Base-by-base conservation (phyloP, 2,113 vertebrate species). In the Ranitomeya variabilis region DNA sequence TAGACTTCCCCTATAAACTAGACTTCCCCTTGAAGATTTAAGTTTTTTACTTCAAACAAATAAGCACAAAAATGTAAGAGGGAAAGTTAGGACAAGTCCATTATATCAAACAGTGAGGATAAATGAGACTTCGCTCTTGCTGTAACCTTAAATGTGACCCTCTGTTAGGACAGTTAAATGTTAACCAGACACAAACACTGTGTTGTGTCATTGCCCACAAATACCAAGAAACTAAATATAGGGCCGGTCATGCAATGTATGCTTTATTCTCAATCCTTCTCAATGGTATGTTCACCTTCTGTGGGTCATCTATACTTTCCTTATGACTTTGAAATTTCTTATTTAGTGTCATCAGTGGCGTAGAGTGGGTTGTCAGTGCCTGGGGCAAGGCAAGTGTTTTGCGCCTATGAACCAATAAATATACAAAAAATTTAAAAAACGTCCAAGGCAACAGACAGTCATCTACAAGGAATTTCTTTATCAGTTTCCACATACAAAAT, bases 151-250 rank as follows among this genome's bases (percentile, higher is more conserved):
- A 9, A 54, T 78, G 37, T 88, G 37, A 74, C 71, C 71, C 54
- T 10, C 64, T 26, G 80, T 60, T 64, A 62, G 59, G 69, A 13
- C 59, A 66, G 80, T 88, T 88, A 88, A 64, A 88, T 52, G n/a
- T 88, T 88, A 88, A 88, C 80, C 71, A 83, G 80, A 74, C 10
- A 55, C 80, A 88, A 88, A 88, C 87, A 88, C 14, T 55, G 55
- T 31, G 57, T 62, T 15, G 55, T 66, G 71, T 84, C 87, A 88
- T n/a, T 84, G 80, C 59, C 69, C 69, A 84, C 57, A 76, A 82
- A 84, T 84, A 88, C 87, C 60, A 59, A 67, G 87, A 88, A 88
- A 37, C n/a, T 3, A 23, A 88, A 55, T 73, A 18, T 51, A 57
- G 14, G 80, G 66, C 64, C 55, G 55, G 12, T 18, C 69, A 85